A percentile compares a stretch with the other conserved stretches of the same genome.
Conservation (phyloP, 2,888 invertebrate species). For the Agrilus cyanescens region DNA sequence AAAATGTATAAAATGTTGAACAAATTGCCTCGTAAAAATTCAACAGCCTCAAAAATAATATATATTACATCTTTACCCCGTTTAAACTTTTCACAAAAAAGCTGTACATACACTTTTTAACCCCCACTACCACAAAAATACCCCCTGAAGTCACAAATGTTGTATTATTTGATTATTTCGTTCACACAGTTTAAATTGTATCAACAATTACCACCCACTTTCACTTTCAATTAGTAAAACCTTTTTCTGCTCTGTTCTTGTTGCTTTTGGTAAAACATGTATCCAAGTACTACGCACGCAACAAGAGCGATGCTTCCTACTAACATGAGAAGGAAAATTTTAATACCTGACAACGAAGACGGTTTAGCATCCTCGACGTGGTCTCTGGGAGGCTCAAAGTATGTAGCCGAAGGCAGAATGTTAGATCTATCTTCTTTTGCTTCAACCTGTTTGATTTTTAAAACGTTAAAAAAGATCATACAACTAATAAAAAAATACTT, state of each 20-base stretch:
- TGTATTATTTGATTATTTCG: no score
- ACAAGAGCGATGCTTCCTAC: conserved; percentile 72
- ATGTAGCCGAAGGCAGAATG: conserved; percentile 80
- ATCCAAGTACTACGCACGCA: conserved; percentile 73
- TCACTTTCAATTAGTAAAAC: conserved; percentile 46
- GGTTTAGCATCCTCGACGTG: conserved; percentile 82
- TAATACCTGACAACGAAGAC: conserved; percentile 75
- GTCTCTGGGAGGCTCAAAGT: conserved; percentile 84
- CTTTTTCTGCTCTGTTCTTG: conserved; percentile 83
- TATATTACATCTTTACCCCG: no score
- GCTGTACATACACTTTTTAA: no score
- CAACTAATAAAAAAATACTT: conserved; percentile 20
- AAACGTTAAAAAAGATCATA: not conserved
- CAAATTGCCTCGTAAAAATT: no score
- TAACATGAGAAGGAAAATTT: conserved; percentile 81
- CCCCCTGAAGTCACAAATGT: no score
- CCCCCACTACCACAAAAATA: no score
- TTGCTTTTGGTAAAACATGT: conserved; percentile 88
- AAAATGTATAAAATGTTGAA: no score
- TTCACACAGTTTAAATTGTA: no score
- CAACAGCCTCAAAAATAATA: no score
- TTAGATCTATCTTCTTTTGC: conserved; percentile 60
- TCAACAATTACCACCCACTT: not conserved
- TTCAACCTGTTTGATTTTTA: conserved; percentile 1
- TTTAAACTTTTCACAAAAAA: no score